phyloP scores from a whole-genome alignment of 1,140 invertebrate genomes.

The Meteorus sp. region DNA sequence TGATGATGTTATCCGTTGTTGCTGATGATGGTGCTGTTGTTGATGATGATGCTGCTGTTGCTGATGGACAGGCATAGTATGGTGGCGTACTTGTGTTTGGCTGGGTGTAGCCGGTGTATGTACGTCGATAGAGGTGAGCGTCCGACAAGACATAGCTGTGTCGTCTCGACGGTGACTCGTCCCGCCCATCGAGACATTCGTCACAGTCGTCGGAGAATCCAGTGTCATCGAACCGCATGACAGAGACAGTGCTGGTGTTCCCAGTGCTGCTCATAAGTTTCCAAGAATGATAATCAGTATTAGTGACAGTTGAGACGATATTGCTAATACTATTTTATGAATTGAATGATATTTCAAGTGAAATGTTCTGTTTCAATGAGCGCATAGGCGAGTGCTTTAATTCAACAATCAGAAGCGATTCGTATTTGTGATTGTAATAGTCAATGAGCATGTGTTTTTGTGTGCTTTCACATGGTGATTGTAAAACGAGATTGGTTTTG shows the following conservation, averaged over 20 bases:
- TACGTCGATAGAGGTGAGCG: conserved; percentile 60
- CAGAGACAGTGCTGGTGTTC: conserved; percentile 61
- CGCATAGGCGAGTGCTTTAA: conserved; percentile 2
- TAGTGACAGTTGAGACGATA: neutral
- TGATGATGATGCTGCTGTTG: conserved; percentile 35
- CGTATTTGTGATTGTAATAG: no score
- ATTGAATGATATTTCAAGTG: no score
- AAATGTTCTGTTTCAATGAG: neutral
- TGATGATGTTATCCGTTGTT: conserved; percentile 53
- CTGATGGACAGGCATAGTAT: conserved; percentile 48
- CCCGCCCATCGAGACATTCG: conserved; percentile 58
- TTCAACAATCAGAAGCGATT: conserved; percentile 18
- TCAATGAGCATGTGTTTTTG: no score
- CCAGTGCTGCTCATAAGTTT: conserved; percentile 44
- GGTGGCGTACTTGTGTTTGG: conserved; percentile 50
- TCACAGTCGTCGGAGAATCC: conserved; percentile 62
- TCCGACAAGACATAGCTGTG: conserved; percentile 60
- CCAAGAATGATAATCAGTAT: conserved; percentile 3
- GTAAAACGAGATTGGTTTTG: no score
- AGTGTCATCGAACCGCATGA: conserved; percentile 67
- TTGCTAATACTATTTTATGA: neutral
- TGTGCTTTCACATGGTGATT: no score
- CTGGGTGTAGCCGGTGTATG: conserved; percentile 58
- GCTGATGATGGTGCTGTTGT: conserved; percentile 29
- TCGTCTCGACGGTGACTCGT: conserved; percentile 59